A percentile compares a stretch with the other conserved stretches of the same genome.
Conservation (phyloP, 1,140 invertebrate species). For the Drosophila sproati region DNA sequence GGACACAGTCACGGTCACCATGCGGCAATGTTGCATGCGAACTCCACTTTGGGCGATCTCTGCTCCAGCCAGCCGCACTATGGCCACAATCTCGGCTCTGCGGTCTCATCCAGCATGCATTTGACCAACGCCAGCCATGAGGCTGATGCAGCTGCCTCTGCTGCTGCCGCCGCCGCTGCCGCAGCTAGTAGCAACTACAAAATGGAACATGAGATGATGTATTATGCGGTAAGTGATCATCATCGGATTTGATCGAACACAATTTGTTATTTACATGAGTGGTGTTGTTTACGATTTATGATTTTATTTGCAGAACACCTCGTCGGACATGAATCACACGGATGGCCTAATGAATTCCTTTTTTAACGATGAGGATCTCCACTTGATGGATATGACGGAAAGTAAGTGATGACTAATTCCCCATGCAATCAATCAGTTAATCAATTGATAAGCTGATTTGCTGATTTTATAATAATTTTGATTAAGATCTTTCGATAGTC, state of each 20-base stretch:
- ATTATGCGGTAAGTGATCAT: constrained; percentile 85
- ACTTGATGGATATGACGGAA: constrained; percentile 95
- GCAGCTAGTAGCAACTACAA: constrained; percentile 82
- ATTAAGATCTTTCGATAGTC: neutral
- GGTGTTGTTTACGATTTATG: constrained; percentile 6
- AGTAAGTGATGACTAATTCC: constrained; percentile 86
- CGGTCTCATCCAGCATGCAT: constrained; percentile 91
- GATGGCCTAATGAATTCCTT: constrained; percentile 94
- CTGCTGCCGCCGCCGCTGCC: constrained; percentile 60
- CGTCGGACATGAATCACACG: constrained; percentile 89
- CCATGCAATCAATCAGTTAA: neutral
- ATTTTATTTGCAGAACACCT: constrained; percentile 85
- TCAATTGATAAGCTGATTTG: neutral
- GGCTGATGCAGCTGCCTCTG: constrained; percentile 74
- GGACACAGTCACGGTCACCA: constrained; percentile 59
- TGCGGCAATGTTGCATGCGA: constrained; percentile 73
- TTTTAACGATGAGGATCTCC: constrained; percentile 93
- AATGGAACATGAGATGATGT: constrained; percentile 86
- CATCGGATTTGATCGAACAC: constrained; percentile 8
- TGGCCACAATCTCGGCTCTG: constrained; percentile 90
- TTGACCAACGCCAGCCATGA: constrained; percentile 85
- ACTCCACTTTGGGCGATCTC: constrained; percentile 66
- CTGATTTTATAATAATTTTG: neutral
- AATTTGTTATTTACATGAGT: neutral
- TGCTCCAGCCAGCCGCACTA: constrained; percentile 85